Conservation (phyloP, 2,888 invertebrate genomes). For the Drosophila neotestacea region DNA sequence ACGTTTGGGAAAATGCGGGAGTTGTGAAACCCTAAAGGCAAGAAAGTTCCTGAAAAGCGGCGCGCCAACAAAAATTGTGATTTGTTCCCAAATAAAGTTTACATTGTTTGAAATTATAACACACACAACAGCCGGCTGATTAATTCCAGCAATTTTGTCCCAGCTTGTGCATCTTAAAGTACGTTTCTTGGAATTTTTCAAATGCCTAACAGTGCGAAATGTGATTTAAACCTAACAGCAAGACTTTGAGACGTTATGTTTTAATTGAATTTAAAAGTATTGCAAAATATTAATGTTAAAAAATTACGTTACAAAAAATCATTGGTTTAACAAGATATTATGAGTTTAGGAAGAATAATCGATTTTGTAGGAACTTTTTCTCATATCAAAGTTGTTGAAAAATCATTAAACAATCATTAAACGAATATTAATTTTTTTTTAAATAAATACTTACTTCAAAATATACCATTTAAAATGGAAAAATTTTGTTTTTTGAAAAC, state of each 20-base stretch:
- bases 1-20: conserved; percentile 55
- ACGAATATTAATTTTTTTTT: not conserved
- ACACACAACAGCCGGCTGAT: conserved; percentile 1
- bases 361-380: too few relatives aligned
- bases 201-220: not conserved
- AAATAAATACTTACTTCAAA: too few relatives aligned
- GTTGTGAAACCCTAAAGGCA: conserved; percentile 6
- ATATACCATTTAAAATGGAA: too few relatives aligned
- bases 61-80: conserved; percentile 36
- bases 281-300: not conserved
- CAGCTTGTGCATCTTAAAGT: not conserved
- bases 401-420: not conserved
- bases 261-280: not conserved
- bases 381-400: not conserved
- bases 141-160: not conserved
- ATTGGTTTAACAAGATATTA: not conserved
- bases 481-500: too few relatives aligned
- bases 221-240: not conserved
- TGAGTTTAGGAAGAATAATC: not conserved
- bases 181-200: not conserved
- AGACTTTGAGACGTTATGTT: not conserved
- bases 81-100: conserved; percentile 35
- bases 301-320: not conserved
- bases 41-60: conserved; percentile 4
- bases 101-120: conserved; percentile 39